A percentile compares a stretch with the other conserved stretches of the same genome.
phyloP scores from a whole-genome alignment of 64 coral and sea anemone genomes.

The Catalaphyllia jardinei region DNA sequence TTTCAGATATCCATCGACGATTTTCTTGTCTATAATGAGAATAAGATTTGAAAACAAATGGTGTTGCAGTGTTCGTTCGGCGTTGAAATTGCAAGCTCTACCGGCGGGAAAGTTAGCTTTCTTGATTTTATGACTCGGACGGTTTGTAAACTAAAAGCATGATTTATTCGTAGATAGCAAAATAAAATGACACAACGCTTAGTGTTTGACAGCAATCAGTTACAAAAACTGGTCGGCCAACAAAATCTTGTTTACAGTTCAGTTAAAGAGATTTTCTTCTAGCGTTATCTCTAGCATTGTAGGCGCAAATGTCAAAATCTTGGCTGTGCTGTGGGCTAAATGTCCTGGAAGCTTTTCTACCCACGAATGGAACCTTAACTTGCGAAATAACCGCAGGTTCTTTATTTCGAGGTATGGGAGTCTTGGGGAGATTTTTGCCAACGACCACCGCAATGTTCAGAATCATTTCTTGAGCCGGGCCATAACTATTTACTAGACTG shows the following conservation, averaged over 20 bases:
- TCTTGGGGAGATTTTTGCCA: conserved; percentile 71
- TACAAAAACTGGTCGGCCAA: not conserved
- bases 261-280: conserved; percentile 50
- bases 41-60: not conserved
- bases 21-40: not conserved
- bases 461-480: conserved; percentile 80
- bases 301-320: conserved; percentile 6
- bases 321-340: conserved; percentile 67
- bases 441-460: conserved; percentile 92
- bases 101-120: not conserved
- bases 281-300: not conserved
- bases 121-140: conserved; percentile 3
- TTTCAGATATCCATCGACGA: not conserved
- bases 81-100: not conserved
- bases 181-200: not conserved
- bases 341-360: conserved; percentile 33
- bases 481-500: conserved; percentile 63
- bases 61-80: not conserved
- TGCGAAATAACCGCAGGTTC: conserved; percentile 85
- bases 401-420: conserved; percentile 82
- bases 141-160: conserved; percentile 30
- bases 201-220: not conserved
- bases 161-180: conserved; percentile 20
- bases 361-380: conserved; percentile 67
- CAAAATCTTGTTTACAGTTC: not conserved